Evolutionary conservation across 1,140 invertebrate genomes (phyloP).

Genomic region (Saxidomus purpurata): DNA sequence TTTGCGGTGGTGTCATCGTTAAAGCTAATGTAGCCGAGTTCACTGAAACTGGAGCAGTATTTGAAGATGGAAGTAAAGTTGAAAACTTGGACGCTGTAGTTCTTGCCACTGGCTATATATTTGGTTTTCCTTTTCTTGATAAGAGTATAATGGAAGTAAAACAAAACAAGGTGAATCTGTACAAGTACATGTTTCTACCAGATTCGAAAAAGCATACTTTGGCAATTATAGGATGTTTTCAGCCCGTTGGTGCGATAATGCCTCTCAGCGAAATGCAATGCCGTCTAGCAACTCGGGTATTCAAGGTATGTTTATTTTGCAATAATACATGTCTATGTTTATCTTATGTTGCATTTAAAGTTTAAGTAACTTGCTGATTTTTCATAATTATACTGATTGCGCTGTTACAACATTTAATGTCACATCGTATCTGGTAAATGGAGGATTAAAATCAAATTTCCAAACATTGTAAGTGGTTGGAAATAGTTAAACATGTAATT

Average conservation of each 20-base stretch:
- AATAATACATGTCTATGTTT: too few relatives aligned
- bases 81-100: conserved; percentile 80
- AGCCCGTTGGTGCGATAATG: conserved; percentile 87
- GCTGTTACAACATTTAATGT: too few relatives aligned
- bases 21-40: conserved; percentile 82
- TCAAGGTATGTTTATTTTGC: conserved; percentile 70
- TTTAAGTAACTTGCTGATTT: too few relatives aligned
- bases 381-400: too few relatives aligned
- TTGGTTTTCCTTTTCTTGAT: conserved; percentile 81
- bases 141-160: conserved; percentile 79
- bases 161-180: conserved; percentile 86
- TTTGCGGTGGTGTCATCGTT: conserved; percentile 85
- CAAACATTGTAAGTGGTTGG: too few relatives aligned
- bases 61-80: conserved; percentile 82
- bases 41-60: conserved; percentile 81
- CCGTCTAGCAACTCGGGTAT: conserved; percentile 70
- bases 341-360: not conserved
- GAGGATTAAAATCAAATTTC: too few relatives aligned
- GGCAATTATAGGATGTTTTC: conserved; percentile 88
- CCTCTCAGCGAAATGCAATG: conserved; percentile 84
- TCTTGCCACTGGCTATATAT: conserved; percentile 80
- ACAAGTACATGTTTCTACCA: conserved; percentile 87
- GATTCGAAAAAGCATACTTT: conserved; percentile 83
- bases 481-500: too few relatives aligned
- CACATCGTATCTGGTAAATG: too few relatives aligned